Evolutionary conservation across 2,113 vertebrate species (phyloP).

Genomic region (Dasyprocta punctata): DNA sequence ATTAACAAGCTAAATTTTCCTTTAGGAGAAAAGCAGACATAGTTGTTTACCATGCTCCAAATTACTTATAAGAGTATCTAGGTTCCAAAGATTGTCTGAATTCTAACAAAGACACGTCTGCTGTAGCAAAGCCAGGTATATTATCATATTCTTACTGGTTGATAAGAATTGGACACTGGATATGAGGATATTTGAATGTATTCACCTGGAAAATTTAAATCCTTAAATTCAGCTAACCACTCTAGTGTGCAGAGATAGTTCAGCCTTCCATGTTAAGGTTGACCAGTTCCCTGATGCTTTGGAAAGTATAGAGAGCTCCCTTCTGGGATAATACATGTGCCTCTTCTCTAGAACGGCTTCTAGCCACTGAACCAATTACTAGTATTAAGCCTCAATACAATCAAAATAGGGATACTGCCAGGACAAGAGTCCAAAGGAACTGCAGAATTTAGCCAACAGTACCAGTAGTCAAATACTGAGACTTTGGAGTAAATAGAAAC

Average conservation of each 20-base stretch:
- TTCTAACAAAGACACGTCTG: neutral
- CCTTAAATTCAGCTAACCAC: neutral
- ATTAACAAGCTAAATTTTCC: neutral
- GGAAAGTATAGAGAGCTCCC: neutral
- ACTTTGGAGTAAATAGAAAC: neutral
- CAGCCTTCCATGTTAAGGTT: neutral
- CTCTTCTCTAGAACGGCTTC: neutral
- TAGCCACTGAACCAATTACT: neutral
- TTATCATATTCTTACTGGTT: neutral
- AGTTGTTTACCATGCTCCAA: no score
- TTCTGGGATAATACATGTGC: fast-evolving
- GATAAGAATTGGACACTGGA: neutral
- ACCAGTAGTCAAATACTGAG: neutral
- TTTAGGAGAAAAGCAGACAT: neutral
- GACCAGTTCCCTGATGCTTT: neutral
- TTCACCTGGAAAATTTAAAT: neutral
- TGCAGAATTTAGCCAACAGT: neutral
- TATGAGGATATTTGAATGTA: neutral
- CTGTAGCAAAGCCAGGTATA: neutral
- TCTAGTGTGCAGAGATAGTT: neutral
- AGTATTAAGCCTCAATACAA: neutral
- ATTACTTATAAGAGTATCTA: neutral
- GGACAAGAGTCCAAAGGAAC: neutral
- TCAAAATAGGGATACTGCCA: fast-evolving
- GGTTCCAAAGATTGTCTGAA: neutral